Conservation (phyloP, 2,797 vertebrate species). For the Hippocampus kuda region DNA sequence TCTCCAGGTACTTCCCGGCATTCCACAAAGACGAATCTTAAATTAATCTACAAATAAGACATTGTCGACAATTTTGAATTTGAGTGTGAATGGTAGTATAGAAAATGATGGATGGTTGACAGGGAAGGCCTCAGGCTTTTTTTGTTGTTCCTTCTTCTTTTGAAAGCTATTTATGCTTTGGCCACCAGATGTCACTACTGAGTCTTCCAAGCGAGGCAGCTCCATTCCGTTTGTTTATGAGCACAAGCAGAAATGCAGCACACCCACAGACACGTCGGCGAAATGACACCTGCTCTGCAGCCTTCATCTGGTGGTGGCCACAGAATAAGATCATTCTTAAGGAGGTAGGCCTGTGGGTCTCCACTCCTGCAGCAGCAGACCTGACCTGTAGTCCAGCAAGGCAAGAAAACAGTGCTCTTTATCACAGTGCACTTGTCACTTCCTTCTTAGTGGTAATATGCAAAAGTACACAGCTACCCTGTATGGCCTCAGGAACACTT, state of each 20-base stretch:
- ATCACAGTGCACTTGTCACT: slow-evolving; percentile 20
- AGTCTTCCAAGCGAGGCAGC: slow-evolving; percentile 28
- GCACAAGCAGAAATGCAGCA: slow-evolving; percentile 29
- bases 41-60: too few relatives aligned
- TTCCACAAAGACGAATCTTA: too few relatives aligned
- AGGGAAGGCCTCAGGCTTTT: neutral
- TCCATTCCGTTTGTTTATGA: slow-evolving; percentile 49
- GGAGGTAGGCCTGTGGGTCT: slow-evolving; percentile 38
- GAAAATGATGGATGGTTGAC: neutral
- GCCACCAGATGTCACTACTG: slow-evolving; percentile 49
- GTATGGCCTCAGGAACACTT: slow-evolving; percentile 28
- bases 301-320: slow-evolving; percentile 48
- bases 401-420: slow-evolving; percentile 41
- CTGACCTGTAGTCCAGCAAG: slow-evolving; percentile 21
- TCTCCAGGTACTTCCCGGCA: too few relatives aligned
- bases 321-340: slow-evolving; percentile 59
- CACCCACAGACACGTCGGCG: slow-evolving; percentile 18
- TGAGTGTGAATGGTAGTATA: neutral
- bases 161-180: slow-evolving; percentile 11
- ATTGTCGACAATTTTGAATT: too few relatives aligned
- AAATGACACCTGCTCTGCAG: slow-evolving; percentile 54
- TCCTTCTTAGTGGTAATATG: slow-evolving; percentile 31
- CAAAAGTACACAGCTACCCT: slow-evolving; percentile 14
- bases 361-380: slow-evolving; percentile 45
- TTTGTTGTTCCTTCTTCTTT: neutral